phyloP scores from a whole-genome alignment of 2,113 vertebrate genomes.

The Pachyramphus minor region DNA sequence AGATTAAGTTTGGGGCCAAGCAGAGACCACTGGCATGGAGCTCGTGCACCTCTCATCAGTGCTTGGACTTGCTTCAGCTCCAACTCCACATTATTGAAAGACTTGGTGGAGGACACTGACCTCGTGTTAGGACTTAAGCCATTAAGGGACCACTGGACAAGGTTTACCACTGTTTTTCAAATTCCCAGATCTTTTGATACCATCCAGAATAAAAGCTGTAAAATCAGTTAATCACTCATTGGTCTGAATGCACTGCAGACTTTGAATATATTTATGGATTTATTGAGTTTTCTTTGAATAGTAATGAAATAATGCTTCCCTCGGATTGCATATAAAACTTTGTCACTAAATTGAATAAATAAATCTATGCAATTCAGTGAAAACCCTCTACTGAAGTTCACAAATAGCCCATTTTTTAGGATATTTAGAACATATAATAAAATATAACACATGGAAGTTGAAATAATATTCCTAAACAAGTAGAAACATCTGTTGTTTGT shows the following conservation, averaged over 20 bases:
- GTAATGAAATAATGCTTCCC: neutral
- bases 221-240: neutral
- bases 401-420: neutral
- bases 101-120: neutral
- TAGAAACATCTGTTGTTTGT: neutral
- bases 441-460: neutral
- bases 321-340: neutral
- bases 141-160: neutral
- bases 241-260: neutral
- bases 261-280: neutral
- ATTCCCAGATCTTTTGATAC: neutral
- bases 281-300: neutral
- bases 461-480: neutral
- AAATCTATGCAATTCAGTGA: neutral
- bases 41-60: neutral
- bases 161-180: neutral
- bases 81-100: neutral
- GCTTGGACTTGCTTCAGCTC: neutral
- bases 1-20: neutral
- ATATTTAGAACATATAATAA: neutral
- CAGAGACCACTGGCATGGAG: neutral
- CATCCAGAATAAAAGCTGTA: neutral
- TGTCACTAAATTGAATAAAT: neutral
- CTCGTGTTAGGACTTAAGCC: neutral
- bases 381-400: neutral